Conservation (phyloP, 2,797 vertebrate genomes). For the Anguilla megastoma region DNA sequence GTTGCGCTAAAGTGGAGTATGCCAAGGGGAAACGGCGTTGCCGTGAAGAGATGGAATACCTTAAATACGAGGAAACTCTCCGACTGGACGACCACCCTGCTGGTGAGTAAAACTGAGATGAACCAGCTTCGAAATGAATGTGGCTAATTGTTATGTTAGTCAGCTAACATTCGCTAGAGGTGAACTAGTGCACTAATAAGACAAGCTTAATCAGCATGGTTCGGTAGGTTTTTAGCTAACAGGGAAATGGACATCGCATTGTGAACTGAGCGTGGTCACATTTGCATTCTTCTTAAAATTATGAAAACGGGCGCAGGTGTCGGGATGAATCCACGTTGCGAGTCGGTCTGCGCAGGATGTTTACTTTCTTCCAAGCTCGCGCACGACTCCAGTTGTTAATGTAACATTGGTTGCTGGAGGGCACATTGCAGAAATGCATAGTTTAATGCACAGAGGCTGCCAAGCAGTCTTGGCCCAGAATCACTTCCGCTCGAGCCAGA, state of each 20-base stretch:
- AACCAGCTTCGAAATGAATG: no score
- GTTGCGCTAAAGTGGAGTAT: conserved; percentile 88
- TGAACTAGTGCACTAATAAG: neutral
- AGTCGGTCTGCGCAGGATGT: no score
- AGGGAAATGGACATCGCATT: neutral
- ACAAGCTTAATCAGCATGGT: neutral
- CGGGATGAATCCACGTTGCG: no score
- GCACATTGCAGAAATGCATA: no score
- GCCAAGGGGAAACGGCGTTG: conserved; percentile 86
- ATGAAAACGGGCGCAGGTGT: no score
- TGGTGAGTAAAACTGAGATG: conserved; percentile 66
- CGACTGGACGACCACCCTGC: conserved; percentile 77
- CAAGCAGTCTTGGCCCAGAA: neutral
- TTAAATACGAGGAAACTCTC: conserved; percentile 79
- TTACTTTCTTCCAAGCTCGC: no score
- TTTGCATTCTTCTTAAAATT: no score
- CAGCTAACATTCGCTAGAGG: no score
- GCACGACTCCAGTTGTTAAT: no score
- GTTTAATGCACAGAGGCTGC: neutral
- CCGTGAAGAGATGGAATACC: conserved; percentile 83
- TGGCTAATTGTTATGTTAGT: no score
- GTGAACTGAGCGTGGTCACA: no score
- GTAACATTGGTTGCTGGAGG: no score
- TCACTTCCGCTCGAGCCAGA: neutral
- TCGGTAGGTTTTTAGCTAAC: neutral